phyloP scores from a whole-genome alignment of 2,888 invertebrate species.

The Coleophora deauratella region DNA sequence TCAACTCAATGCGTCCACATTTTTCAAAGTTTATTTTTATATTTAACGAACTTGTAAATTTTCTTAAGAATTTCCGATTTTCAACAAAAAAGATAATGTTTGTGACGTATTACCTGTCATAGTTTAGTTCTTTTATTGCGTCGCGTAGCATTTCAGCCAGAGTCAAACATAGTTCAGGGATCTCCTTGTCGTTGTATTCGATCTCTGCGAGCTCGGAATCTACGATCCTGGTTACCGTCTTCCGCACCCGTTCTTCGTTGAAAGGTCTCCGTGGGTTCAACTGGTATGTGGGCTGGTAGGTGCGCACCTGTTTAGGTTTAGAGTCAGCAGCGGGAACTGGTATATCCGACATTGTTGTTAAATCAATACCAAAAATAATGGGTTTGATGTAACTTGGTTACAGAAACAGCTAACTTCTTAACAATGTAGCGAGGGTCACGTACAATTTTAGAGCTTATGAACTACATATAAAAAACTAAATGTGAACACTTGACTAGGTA shows the following conservation, averaged over 20 bases:
- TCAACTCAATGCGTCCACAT: background rate
- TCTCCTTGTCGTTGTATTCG: constrained; percentile 75
- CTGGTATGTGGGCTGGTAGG: constrained; percentile 78
- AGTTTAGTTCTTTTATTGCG: constrained; percentile 77
- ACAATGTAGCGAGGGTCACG: no score
- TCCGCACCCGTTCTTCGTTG: constrained; percentile 74
- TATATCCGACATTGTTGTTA: constrained; percentile 38
- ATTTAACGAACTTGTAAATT: background rate
- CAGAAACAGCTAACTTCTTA: no score
- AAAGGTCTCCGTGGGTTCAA: constrained; percentile 77
- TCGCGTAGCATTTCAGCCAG: constrained; percentile 75
- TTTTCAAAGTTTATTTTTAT: background rate
- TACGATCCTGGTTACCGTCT: constrained; percentile 74
- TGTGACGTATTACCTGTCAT: constrained; percentile 77
- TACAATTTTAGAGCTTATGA: no score
- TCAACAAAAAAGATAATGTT: background rate
- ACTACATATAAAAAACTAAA: no score
- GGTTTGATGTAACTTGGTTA: no score
- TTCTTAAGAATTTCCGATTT: background rate
- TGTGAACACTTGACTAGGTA: no score
- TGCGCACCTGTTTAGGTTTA: constrained; percentile 50
- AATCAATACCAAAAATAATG: constrained; percentile 32
- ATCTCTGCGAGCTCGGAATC: constrained; percentile 75
- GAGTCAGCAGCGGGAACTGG: constrained; percentile 5
- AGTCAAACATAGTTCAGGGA: constrained; percentile 71